Conservation (phyloP, 2,113 vertebrate species). For the Gymnogyps californianus region DNA sequence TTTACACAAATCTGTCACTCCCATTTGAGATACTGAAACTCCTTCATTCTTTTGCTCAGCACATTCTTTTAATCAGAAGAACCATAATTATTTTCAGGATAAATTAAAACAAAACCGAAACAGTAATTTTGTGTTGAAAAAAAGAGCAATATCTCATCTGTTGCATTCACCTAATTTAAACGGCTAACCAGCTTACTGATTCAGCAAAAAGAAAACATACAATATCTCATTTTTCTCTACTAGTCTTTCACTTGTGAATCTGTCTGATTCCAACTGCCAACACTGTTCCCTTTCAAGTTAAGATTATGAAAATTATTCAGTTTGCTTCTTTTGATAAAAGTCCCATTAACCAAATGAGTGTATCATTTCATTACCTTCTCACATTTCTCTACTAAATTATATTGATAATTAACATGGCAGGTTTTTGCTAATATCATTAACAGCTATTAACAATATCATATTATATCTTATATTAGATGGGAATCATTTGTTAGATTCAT, state of each 20-base stretch:
- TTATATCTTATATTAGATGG: not conserved
- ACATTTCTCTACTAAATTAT: not conserved
- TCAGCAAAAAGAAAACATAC: not conserved
- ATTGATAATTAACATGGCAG: not conserved
- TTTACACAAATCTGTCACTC: not conserved
- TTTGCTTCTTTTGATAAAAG: not conserved
- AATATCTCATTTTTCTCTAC: not conserved
- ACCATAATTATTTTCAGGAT: not conserved
- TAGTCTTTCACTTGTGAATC: not conserved
- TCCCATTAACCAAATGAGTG: not conserved
- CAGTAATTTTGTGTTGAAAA: not conserved
- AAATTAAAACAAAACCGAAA: not conserved
- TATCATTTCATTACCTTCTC: not conserved
- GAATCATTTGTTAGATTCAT: not conserved
- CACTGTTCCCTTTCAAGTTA: not conserved
- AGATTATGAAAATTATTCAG: not conserved
- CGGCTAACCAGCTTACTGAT: not conserved
- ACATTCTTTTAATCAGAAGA: not conserved
- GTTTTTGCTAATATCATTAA: constrained; percentile 11
- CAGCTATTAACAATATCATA: not conserved
- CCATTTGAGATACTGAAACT: not conserved
- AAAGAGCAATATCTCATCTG: not conserved
- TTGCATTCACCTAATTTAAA: not conserved
- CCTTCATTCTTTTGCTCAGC: not conserved
- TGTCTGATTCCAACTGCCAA: not conserved